A percentile compares a stretch with the other conserved stretches of the same genome.
phyloP scores from a whole-genome alignment of 2,797 vertebrate species.

The Smutsia gigantea region DNA sequence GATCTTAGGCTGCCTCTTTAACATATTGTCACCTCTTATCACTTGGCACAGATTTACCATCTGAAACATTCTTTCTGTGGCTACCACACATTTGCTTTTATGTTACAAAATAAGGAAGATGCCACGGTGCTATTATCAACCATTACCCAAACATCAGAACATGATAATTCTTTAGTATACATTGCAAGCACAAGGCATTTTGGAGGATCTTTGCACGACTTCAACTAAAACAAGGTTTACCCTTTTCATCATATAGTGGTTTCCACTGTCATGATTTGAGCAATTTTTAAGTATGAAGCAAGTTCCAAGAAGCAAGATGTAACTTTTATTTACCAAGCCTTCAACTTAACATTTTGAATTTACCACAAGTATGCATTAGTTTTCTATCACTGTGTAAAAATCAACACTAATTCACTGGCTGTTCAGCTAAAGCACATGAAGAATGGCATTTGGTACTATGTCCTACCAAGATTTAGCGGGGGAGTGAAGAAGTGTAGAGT shows the following conservation, averaged over 20 bases:
- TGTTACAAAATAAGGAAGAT: not conserved
- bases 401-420: not conserved
- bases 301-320: not conserved
- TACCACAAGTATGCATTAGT: not conserved
- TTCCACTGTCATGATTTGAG: not conserved
- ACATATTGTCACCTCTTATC: not conserved
- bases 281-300: not conserved
- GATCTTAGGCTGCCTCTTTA: not conserved
- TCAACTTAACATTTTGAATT: conserved; percentile 14
- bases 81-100: not conserved
- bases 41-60: not conserved
- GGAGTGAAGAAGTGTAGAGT: not conserved
- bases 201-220: not conserved
- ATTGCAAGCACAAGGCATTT: not conserved
- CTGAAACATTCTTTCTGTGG: not conserved
- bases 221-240: not conserved
- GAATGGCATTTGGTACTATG: not conserved
- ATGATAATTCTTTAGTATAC: not conserved
- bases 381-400: not conserved
- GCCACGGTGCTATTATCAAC: not conserved
- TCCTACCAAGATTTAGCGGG: not conserved
- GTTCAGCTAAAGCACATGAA: not conserved
- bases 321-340: not conserved
- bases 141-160: not conserved
- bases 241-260: not conserved